Percentiles rank a stretch among this genome's conserved stretches.
Conservation (phyloP, 1,140 invertebrate genomes). For the Mesaphorura yosii region DNA sequence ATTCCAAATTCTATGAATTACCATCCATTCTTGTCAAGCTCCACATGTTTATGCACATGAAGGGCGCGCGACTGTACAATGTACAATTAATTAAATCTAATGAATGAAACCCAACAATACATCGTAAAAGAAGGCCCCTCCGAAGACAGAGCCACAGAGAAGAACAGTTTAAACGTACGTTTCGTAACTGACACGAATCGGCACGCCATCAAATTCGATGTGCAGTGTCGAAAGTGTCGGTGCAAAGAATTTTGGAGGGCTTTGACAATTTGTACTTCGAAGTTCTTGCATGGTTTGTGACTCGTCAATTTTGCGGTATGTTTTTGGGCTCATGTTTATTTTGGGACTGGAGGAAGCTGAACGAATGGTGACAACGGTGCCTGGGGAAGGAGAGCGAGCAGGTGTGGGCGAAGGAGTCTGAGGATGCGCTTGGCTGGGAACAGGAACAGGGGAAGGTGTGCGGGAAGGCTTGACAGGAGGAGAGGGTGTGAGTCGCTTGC, state of each 20-base stretch:
- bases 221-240: conserved; percentile 1
- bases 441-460: conserved; percentile 1
- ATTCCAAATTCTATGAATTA: too few species aligned
- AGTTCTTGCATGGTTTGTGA: too few species aligned
- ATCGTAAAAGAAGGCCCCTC: neutral
- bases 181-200: conserved; percentile 8
- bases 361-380: too few species aligned
- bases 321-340: neutral
- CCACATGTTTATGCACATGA: too few species aligned
- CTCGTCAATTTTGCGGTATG: too few species aligned
- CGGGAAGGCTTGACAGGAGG: conserved; percentile 8
- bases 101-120: neutral
- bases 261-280: neutral
- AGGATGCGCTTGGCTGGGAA: neutral
- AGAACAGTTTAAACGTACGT: conserved; percentile 12
- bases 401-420: neutral
- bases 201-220: conserved; percentile 4
- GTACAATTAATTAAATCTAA: conserved; percentile 13
- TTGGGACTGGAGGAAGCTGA: too few species aligned
- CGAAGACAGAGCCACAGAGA: neutral
- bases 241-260: neutral
- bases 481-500: neutral
- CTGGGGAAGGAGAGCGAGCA: neutral
- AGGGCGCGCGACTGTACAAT: too few species aligned
- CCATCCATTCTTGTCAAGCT: too few species aligned